phyloP scores from a whole-genome alignment of 2,797 vertebrate species.

The Leuciscus waleckii region DNA sequence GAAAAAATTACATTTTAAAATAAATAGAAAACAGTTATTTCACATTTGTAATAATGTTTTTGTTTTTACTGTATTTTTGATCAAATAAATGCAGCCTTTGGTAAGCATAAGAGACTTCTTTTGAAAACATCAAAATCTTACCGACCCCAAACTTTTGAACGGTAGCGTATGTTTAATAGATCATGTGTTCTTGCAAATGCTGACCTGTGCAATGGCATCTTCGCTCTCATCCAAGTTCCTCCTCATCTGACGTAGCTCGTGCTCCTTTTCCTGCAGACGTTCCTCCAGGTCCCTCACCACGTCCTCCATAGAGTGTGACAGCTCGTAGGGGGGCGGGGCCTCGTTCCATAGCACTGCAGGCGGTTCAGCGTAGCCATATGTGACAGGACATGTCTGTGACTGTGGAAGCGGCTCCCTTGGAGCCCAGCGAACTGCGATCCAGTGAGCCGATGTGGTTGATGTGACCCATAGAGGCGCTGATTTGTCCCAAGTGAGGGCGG shows the following conservation, averaged over 20 bases:
- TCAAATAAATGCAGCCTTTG: not conserved
- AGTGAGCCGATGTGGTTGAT: conserved; percentile 95
- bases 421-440: conserved; percentile 80
- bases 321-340: conserved; percentile 89
- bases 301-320: conserved; percentile 90
- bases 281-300: conserved; percentile 90
- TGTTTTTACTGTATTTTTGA: not conserved
- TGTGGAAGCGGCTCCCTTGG: conserved; percentile 73
- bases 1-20: not conserved
- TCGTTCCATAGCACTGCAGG: conserved; percentile 82
- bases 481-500: conserved; percentile 85
- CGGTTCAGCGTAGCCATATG: conserved; percentile 87
- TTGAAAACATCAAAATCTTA: conserved; percentile 27
- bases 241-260: conserved; percentile 90
- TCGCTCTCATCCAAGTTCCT: conserved; percentile 91
- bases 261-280: conserved; percentile 88
- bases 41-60: not conserved
- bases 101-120: not conserved
- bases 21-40: not conserved
- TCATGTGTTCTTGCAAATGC: not conserved
- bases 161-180: not conserved
- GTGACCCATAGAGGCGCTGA: conserved; percentile 96
- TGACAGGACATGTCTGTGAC: conserved; percentile 83
- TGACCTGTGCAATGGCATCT: conserved; percentile 91
- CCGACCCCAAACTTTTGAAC: too few species aligned